phyloP scores from a whole-genome alignment of 1,140 invertebrate species.

The Piezodorus guildinii region DNA sequence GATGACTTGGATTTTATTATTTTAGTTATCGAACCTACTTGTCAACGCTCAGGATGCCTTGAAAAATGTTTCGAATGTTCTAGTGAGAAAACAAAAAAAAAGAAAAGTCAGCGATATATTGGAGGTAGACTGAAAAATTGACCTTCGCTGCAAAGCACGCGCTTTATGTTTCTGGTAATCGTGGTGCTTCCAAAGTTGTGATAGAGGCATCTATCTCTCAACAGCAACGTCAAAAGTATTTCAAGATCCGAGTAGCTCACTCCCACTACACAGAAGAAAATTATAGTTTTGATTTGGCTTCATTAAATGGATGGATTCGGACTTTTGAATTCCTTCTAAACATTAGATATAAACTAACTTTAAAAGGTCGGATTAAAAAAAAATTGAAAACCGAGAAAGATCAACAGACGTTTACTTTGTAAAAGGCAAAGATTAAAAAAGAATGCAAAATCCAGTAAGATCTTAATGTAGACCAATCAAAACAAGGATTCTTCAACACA shows the following conservation, averaged over 20 bases:
- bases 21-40: not conserved
- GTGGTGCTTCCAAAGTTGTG: too few species aligned
- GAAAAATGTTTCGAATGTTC: not conserved
- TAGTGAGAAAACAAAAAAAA: not conserved
- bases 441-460: conserved; percentile 3
- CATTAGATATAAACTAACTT: too few species aligned
- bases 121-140: not conserved
- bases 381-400: too few species aligned
- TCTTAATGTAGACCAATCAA: conserved; percentile 24
- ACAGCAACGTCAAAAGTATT: too few species aligned
- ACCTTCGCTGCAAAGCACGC: too few species aligned
- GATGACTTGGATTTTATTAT: not conserved
- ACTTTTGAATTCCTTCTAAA: not conserved
- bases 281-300: too few species aligned
- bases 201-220: too few species aligned
- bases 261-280: too few species aligned
- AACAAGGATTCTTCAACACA: conserved; percentile 31
- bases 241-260: too few species aligned
- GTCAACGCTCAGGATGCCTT: not conserved
- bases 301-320: not conserved
- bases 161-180: too few species aligned
- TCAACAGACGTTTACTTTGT: conserved; percentile 4
- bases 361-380: too few species aligned
- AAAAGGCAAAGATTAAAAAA: conserved; percentile 6
- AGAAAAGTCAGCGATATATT: not conserved